Evolutionary conservation across 1,140 invertebrate species (phyloP), one percentile per base, ranked within the genome.

Genomic region (Calliopsis andreniformis): DNA sequence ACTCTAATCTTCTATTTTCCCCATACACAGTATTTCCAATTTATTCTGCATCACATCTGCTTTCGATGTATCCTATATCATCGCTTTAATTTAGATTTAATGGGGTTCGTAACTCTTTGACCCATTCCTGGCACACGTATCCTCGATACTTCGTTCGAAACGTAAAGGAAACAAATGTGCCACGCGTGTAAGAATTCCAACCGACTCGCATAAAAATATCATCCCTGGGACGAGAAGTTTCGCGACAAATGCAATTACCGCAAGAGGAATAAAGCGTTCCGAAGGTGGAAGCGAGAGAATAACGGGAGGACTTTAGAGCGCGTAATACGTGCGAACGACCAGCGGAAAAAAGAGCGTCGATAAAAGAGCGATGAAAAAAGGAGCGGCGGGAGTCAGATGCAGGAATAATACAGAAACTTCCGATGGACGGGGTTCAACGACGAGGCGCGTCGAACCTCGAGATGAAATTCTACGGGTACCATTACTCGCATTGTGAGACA

Each of bases 401-500:
- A 14, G 49, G n/a, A 76, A 68, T 51, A 43, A 53, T 25, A 66
- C n/a, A 61, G 43, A 66, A 47, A 75, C n/a, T 45, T 39, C 51
- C 47, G 7, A 39, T n/a, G 25, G 8, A 14, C 3, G 20, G 7
- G 51, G 56, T 23, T 16, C 23, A 25, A 43, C 51, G 58, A 14
- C 35, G 64, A 56, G n/a, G 45, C 45, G 30, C 35, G 53, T 25
- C 58, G 20, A 76, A 20, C 67, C 47, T 35, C 55, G 16, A 70
- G 61, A 72, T 78, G 67, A 78, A 76, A 82, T 69, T 77, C 73
- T 77, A 78, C 64, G 62, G 49, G 25, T 23, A 67, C 59, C 67
- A 56, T 70, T 72, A 67, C 64, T 64, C 49, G 23, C 28, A 47
- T 43, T 18, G 20, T 39, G 61, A 35, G 53, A 53, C 53, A 81